A percentile compares a stretch with the other conserved stretches of the same genome.
Conservation (phyloP, 2,888 invertebrate species). For the Dyspetes luteomarginatus region DNA sequence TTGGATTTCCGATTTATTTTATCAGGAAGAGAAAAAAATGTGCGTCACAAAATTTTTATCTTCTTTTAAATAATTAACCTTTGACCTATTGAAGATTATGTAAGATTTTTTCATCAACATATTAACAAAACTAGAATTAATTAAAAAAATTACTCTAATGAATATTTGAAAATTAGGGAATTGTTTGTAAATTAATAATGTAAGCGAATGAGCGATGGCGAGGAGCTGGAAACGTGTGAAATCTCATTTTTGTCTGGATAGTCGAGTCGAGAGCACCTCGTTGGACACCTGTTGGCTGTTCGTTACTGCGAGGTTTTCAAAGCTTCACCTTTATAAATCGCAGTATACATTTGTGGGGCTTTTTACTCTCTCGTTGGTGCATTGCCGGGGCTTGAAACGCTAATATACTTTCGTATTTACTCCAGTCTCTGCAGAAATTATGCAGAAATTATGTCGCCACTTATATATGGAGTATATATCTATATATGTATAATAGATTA, state of each 20-base stretch:
- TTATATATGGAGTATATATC: background rate
- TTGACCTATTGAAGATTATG: no score
- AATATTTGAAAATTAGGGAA: background rate
- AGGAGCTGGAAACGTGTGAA: background rate
- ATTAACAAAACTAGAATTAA: no score
- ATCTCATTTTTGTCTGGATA: background rate
- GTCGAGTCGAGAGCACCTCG: slow-evolving; percentile 17
- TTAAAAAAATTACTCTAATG: background rate
- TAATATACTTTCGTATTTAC: slow-evolving; percentile 58
- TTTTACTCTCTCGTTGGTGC: slow-evolving; percentile 55
- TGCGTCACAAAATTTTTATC: no score
- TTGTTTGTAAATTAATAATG: background rate
- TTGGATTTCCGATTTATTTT: no score
- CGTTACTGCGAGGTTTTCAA: slow-evolving; percentile 54
- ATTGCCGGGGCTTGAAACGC: slow-evolving; percentile 44
- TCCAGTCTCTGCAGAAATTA: slow-evolving; percentile 36
- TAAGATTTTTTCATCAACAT: no score
- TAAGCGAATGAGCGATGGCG: background rate
- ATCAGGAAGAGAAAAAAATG: no score
- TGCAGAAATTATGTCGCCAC: slow-evolving; percentile 27
- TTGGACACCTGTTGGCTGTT: slow-evolving; percentile 62
- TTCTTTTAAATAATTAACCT: no score
- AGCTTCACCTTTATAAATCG: slow-evolving; percentile 66
- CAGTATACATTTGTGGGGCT: slow-evolving; percentile 14
- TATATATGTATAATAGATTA: slow-evolving; percentile 15